Conservation (phyloP, 1,140 invertebrate genomes). For the Panagrolaimus sp. region DNA sequence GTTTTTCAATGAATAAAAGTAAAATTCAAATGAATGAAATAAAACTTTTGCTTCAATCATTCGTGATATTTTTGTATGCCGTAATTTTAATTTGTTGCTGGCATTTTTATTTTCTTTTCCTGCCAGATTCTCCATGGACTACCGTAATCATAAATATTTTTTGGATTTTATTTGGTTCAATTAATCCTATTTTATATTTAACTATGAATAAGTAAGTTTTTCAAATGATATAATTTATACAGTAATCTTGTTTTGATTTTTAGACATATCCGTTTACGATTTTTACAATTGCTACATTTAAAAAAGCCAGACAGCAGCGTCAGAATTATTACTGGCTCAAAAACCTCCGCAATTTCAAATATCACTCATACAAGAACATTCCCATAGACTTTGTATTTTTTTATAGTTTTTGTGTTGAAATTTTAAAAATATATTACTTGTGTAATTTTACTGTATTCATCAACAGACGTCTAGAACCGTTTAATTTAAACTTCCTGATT, state of each 20-base stretch:
- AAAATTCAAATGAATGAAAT: slow-evolving; percentile 4
- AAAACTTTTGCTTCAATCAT: background rate
- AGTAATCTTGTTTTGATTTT: too few relatives aligned
- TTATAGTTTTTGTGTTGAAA: background rate
- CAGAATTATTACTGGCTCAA: too few relatives aligned
- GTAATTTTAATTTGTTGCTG: slow-evolving; percentile 6
- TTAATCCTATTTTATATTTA: slow-evolving; percentile 7
- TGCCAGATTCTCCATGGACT: slow-evolving; percentile 7
- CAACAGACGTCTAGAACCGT: too few relatives aligned
- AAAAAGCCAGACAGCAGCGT: too few relatives aligned
- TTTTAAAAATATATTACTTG: too few relatives aligned
- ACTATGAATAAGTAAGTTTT: slow-evolving; percentile 18
- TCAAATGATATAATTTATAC: too few relatives aligned
- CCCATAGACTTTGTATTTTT: background rate
- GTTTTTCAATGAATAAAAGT: slow-evolving; percentile 1
- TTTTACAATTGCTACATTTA: too few relatives aligned
- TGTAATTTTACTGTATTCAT: too few relatives aligned
- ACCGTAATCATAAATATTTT: slow-evolving; percentile 14
- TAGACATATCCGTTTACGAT: too few relatives aligned
- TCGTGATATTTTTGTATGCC: slow-evolving; percentile 2
- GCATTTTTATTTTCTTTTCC: background rate
- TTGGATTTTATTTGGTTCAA: slow-evolving; percentile 8
- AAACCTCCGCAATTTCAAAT: too few relatives aligned
- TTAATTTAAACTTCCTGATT: too few relatives aligned
- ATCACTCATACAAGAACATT: background rate